phyloP scores from a whole-genome alignment of 2,113 vertebrate species.

The Heterotilapia buettikoferi region DNA sequence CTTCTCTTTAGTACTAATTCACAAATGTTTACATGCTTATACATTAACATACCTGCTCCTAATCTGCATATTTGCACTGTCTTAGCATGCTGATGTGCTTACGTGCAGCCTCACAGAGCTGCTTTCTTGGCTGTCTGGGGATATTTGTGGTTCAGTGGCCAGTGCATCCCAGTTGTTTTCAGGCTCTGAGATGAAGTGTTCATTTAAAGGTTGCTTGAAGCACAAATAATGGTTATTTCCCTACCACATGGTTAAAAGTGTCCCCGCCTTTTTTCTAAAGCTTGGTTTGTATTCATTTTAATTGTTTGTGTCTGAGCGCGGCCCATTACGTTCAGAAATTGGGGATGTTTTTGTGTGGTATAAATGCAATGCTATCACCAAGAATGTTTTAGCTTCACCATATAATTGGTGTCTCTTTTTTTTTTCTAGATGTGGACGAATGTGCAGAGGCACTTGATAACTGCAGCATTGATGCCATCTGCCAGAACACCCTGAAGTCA shows the following conservation, averaged over 20 bases:
- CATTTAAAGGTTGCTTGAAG: not conserved
- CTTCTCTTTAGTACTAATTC: not conserved
- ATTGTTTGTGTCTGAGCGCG: not conserved
- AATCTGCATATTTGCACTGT: not conserved
- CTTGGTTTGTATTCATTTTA: not conserved
- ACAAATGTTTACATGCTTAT: not conserved
- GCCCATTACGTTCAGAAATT: not conserved
- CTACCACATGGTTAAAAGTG: not conserved
- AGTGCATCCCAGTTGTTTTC: not conserved
- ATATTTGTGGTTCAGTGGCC: not conserved
- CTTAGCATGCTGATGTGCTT: not conserved
- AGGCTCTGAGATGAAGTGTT: not conserved
- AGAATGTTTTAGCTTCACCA: not conserved
- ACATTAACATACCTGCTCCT: not conserved
- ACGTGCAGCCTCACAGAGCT: not conserved
- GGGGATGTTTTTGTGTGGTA: not conserved
- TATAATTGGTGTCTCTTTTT: not conserved
- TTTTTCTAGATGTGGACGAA: constrained; percentile 77
- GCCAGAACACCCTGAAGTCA: constrained; percentile 79
- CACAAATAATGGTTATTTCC: not conserved
- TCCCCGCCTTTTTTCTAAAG: not conserved
- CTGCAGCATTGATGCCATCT: constrained; percentile 84
- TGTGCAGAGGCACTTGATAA: constrained; percentile 78
- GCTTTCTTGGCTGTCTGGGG: not conserved
- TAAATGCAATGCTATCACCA: not conserved